Evolutionary conservation across 1,140 invertebrate genomes (phyloP), one percentile per base, ranked within the genome.

Genomic region (Leptestheria dahalacensis): DNA sequence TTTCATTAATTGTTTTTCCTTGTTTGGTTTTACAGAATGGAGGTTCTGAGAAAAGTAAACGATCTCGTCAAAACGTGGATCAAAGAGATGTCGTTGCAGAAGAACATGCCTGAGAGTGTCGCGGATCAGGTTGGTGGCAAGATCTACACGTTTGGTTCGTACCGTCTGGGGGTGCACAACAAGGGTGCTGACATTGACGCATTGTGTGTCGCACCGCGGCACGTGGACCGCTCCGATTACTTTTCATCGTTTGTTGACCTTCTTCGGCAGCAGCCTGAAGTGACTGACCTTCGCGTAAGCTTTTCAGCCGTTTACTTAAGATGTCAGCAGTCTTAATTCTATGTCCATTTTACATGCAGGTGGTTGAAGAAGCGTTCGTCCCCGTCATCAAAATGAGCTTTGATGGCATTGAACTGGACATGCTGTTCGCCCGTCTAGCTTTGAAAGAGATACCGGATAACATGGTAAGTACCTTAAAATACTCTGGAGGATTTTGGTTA

Each of bases 371-470:
- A 73, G 97, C 97, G 0, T 99, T 91, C 77, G 97, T 99, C 57
- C 97, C 97, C 20, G 92, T 99, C 2, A 97, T 99, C 55, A 99
- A 99, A 78, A 94, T 99, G 88, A 91, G 91, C 69, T 98, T 98
- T 75, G 90, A 96, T 78, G 91, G 91, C 23, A 97, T 99, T 65
- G 96, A 97, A 77, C 91, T 97, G 62, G 97, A 99, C 79, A 88
- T 99, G 82, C 72, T 98, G 52, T 99, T 99, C 76, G 93, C 95
- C 0, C 79, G 90, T 61, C 74, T 99, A 46, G 86, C 91, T 20
- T 74, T 95, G 0, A 95, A 95, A 70, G 88, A 93, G 73, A 92
- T 99, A 71, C 84, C 89, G 28, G 82, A 81, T 66, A 71, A 75
- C 33, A 78, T 79, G 73, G 76, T 77, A 69, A 70, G 61, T 68